These are phyloP conservation scores for Conus betulinus DNA, from an alignment of 1,140 invertebrate species.

Conservation along the genomic window DNA sequence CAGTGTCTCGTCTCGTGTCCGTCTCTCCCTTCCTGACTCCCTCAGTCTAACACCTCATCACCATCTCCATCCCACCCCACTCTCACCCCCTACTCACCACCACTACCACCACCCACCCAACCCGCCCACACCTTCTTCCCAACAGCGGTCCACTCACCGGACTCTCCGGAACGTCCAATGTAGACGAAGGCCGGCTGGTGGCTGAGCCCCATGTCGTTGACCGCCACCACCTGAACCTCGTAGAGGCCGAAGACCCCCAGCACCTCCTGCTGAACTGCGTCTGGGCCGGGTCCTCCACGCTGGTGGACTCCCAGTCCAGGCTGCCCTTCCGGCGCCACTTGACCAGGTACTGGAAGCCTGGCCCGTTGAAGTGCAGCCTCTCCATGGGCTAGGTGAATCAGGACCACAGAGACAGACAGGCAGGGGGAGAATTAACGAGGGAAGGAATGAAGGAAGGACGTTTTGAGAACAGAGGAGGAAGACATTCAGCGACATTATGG, in stretches of 20 bases:
- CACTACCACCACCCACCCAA: background rate
- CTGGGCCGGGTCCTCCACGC: conserved; percentile 78
- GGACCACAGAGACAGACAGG: background rate
- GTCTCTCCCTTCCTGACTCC: no score
- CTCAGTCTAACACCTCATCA: no score
- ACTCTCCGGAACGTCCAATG: conserved; percentile 96
- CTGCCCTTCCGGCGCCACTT: conserved; percentile 78
- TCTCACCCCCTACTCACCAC: no score
- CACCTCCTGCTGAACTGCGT: conserved; percentile 71
- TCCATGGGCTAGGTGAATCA: conserved; percentile 86
- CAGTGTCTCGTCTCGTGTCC: no score
- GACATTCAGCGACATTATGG: no score
- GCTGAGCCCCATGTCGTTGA: conserved; percentile 92
- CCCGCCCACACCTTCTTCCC: background rate
- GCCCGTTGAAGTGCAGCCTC: conserved; percentile 96
- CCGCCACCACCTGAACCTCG: conserved; percentile 93
- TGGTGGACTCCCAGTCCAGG: conserved; percentile 62
- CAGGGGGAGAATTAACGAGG: background rate
- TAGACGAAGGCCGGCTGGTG: conserved; percentile 85
- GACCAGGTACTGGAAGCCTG: conserved; percentile 93
- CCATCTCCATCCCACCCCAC: background rate
- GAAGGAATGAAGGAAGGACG: background rate
- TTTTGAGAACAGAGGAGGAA: no score
- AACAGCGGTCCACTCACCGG: conserved; percentile 72
- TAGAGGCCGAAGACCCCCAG: conserved; percentile 92